Base-by-base conservation (phyloP, 2,797 vertebrate species). In the Tokudaia muenninki region DNA sequence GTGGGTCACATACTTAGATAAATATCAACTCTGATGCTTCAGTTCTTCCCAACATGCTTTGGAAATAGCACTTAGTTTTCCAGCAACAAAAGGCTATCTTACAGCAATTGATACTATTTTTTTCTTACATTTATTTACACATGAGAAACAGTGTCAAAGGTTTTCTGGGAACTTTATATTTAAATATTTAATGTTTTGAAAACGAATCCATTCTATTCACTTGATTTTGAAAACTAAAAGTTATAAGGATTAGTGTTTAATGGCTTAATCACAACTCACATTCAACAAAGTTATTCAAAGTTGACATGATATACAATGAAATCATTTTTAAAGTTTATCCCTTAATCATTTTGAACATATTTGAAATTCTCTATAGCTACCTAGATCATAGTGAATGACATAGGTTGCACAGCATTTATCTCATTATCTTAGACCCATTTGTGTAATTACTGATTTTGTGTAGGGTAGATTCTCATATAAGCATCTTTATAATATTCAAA, bases 171-270 rank as follows among this genome's bases (percentile, higher is more conserved):
- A 50, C 16, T 74, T 87, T 12, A 44, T 34, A 50, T 6, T 22
- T 90, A 19, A 0, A 31, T 8, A 55, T 74, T 17, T 72, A 34
- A 55, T 24, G 61, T 1, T 83, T 90, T 59, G n/a, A n/a, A 52
- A 65, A 61, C 14, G 87, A 96, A 83, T 41, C 3, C 1, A 75
- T 87, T 78, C 19, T 57, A 67, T 59, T 87, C 0, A 0, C 72
- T 87, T 83, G 61, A 72, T 82, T 90, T 78, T 82, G 17, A 87
- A 44, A 87, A 83, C 92, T 90, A 52, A 70, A 70, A 52, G 79
- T 26, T 21, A 37, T 44, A 11, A 24, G 7, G 6, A 52, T 88
- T 6, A 52, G 0, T 82, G 34, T 8, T 8, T 4, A 75, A 24
- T 65, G 17, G 6, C 19, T 22, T 63, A 72, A 41, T 11, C 7